Evolutionary conservation across 1,140 invertebrate genomes (phyloP), one percentile per base, ranked within the genome.

Genomic region (Diachasmimorpha longicaudata): DNA sequence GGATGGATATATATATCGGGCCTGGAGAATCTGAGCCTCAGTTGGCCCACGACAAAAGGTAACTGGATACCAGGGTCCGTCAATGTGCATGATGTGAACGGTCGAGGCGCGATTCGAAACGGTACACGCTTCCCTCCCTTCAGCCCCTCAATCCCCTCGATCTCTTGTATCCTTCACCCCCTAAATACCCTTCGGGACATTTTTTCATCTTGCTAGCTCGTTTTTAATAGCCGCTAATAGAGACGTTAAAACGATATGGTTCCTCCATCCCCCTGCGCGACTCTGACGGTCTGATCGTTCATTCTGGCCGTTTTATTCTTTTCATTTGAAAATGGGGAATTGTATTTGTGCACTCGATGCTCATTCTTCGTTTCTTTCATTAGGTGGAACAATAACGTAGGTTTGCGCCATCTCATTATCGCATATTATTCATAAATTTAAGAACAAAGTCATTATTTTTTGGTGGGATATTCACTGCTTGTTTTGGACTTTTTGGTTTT

Each of bases 181-280:
- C 70, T 72, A 72, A 52, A 72, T 72, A 55, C 42, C 37, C 55
- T 39, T 37, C 55, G 16, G 48, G 37, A 66, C 58, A 67, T 37
- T 67, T 63, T 63, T 67, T 23, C 21, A 58, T 55, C 19, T 13
- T 44, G 68, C 74, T 70, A 70, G 77, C 83, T 87, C 85, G 74
- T 73, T 75, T 78, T 87, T 87, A 88, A 88, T 88, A 87, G 86
- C 84, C 82, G 85, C 86, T 87, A 87, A 87, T 88, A 87, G 87
- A 86, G 86, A 87, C 85, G 87, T 87, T 88, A 88, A 88, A 88
- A 86, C 87, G 86, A 87, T 88, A 87, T 81, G 83, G 81, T 81
- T 77, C 79, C 80, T 77, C 75, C 75, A 81, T 42, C 48, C 48
- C 48, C 13, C 44, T n/a, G 11, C 44, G 66, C 85, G 83, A 84